phyloP scores from a whole-genome alignment of 2,113 vertebrate species.

The Clarias batrachus region DNA sequence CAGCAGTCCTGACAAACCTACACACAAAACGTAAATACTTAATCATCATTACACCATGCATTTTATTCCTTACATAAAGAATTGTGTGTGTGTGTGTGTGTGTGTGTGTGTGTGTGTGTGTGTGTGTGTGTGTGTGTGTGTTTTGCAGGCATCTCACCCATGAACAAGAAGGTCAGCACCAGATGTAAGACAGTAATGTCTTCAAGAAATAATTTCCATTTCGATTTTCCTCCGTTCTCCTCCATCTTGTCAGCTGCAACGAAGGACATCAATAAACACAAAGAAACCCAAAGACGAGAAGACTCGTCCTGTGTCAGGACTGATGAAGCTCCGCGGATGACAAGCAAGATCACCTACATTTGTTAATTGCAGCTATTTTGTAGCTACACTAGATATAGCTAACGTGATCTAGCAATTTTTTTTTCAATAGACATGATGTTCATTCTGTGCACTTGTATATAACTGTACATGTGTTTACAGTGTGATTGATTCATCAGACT shows the following conservation, averaged over 20 bases:
- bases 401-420: no score
- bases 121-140: neutral
- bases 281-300: neutral
- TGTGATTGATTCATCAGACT: neutral
- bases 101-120: neutral
- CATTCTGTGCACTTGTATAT: neutral
- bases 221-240: slow-evolving; percentile 53
- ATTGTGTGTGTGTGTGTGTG: neutral
- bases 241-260: slow-evolving; percentile 55
- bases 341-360: neutral
- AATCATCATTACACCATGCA: neutral
- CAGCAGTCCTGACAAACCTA: slow-evolving; percentile 64
- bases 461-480: neutral
- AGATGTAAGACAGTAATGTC: slow-evolving; percentile 64
- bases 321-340: neutral
- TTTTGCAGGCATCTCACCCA: slow-evolving; percentile 66
- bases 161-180: slow-evolving; percentile 70
- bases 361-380: no score
- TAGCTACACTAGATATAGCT: no score
- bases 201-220: slow-evolving; percentile 66
- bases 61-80: neutral
- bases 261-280: neutral
- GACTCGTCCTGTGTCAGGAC: neutral
- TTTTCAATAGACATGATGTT: neutral
- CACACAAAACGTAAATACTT: neutral